Evolutionary conservation across 2,797 vertebrate species (phyloP), one percentile per base, ranked within the genome.

Genomic region (Typhlichthys subterraneus): DNA sequence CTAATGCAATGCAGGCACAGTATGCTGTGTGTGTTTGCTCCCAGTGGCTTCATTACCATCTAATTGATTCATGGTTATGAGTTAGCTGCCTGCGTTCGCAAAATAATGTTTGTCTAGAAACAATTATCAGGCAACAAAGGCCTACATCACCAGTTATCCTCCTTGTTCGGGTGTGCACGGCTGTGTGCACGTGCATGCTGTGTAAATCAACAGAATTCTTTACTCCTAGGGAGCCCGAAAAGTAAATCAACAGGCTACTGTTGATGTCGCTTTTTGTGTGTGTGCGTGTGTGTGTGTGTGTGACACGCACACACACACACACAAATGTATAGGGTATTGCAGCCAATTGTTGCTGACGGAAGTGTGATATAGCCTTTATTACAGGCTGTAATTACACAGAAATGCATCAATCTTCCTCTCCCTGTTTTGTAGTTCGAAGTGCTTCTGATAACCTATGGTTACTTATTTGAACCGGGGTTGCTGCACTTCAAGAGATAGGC

Each of bases 1-100:
- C 17, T 70, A 50, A n/a, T 77, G 70, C 60, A 62, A 38, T 15
- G 49, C 64, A 72, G 49, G 70, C 65, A 54, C 72, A 58, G 45
- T 63, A 31, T 59, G 48, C n/a, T 54, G 67, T 46, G 9, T 70
- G 67, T 70, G 47, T 61, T 53, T 65, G 29, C 33, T 33, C 10
- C 63, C 83, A 12, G 53, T 62, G 81, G 79, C 75, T 84, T 81
- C 82, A 86, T 87, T 86, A 88, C 78, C 85, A 80, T 87, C 78
- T 74, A 72, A 77, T 73, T 90, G 86, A 89, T 87, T 89, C 86
- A 87, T 85, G 75, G 77, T 87, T 86, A 88, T 88, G 85, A 80
- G 45, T 83, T 79, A 55, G 87, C 84, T 84, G 85, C 80, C 87
- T 85, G 65, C 57, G 71, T 77, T 69, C 72, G 81, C 72, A 77